Base-by-base conservation (phyloP, 2,113 vertebrate species). In the Chionis minor region DNA sequence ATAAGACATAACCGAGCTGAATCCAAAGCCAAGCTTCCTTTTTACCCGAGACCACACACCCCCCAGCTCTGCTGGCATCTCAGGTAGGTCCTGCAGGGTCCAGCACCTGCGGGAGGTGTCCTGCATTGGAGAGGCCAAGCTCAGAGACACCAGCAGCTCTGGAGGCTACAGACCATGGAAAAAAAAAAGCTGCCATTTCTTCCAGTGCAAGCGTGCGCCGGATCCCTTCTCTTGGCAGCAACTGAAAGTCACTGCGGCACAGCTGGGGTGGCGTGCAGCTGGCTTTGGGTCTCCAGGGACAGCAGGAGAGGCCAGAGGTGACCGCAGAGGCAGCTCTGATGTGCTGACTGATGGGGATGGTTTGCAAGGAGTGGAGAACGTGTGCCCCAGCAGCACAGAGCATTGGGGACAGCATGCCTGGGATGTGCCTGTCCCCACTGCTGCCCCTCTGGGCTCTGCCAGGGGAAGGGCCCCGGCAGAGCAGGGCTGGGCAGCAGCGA, bases 181-280 rank as follows among this genome's bases (percentile, higher is more conserved):
- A 35, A 55, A 55, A 51, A 28, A 8, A 24, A 35, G 45, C 66
- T 91, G 38, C 23, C 15, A 16, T 8, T 92, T 55, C 59, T 80
- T 54, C 44, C 54, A 89, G 81, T 1, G 38, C 40, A 69, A 74
- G 26, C 4, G 2, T 16, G 44, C 90, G 45, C 63, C 56, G 62
- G 74, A 86, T 75, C 77, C 58, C 56, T 81, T 75, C 42, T 32
- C 47, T 38, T 71, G 82, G 81, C 73, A 90, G 65, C n/a, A 62
- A 71, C 54, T 2, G 0, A 27, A 40, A 61, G n/a, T 4, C 38
- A 85, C 45, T 1, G 0, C 0, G 3, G 61, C 18, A 7, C 65
- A 87, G 91, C 74, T 82, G 51, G 59, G 42, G 38, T n/a, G 11
- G 47, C 3, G 3, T 40, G 44, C 85, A 92, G 87, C 40, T 92